phyloP scores from a whole-genome alignment of 2,113 vertebrate genomes.

The Dromas ardeola region DNA sequence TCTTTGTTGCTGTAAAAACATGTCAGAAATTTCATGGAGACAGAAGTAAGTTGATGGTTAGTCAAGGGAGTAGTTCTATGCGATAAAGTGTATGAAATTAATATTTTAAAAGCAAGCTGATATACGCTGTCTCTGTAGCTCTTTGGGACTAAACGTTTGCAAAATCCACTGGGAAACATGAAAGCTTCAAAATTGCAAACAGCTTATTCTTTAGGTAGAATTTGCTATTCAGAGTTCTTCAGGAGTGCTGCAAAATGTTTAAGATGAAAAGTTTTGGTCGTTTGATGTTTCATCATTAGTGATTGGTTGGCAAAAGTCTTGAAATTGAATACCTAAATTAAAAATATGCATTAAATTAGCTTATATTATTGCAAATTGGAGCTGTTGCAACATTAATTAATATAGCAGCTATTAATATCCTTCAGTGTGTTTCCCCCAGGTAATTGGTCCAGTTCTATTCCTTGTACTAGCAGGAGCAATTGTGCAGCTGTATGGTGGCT shows the following conservation, averaged over 20 bases:
- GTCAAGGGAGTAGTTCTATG: neutral
- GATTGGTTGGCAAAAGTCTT: neutral
- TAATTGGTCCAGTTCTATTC: neutral
- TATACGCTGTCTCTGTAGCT: neutral
- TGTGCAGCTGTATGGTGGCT: neutral
- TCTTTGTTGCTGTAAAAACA: constrained; percentile 97
- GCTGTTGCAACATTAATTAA: neutral
- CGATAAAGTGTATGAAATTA: neutral
- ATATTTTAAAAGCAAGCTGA: neutral
- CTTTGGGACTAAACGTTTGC: neutral
- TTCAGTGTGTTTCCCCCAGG: neutral
- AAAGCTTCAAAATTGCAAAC: neutral
- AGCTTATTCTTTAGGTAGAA: neutral
- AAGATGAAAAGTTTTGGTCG: neutral
- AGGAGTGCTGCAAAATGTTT: neutral
- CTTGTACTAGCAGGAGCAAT: neutral
- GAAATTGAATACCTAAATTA: neutral
- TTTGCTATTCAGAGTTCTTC: neutral
- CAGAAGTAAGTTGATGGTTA: constrained; percentile 85
- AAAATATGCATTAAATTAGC: neutral
- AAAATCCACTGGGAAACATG: neutral
- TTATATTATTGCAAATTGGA: neutral
- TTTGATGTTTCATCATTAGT: neutral
- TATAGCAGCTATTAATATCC: neutral
- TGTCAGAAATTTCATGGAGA: constrained; percentile 93